A percentile compares a stretch with the other conserved stretches of the same genome.
Conservation (phyloP, 2,797 vertebrate species). For the Morus bassanus region DNA sequence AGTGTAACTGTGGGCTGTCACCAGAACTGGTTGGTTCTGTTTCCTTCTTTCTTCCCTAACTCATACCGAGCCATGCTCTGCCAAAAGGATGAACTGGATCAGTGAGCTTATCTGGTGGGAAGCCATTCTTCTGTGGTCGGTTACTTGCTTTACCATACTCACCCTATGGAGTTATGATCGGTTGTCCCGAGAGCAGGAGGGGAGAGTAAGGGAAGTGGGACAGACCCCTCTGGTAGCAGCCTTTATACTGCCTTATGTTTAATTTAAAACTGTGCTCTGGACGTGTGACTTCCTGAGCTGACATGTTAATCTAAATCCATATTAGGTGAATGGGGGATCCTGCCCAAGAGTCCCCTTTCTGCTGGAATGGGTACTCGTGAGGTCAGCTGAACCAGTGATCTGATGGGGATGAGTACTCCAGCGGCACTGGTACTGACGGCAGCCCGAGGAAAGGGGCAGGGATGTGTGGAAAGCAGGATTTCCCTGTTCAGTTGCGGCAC, state of each 20-base stretch:
- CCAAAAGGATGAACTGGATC: not conserved
- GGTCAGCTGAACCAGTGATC: not conserved
- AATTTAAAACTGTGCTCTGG: not conserved
- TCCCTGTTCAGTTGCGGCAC: not conserved
- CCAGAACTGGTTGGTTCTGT: not conserved
- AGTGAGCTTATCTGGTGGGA: not conserved
- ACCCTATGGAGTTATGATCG: rapidly evolving
- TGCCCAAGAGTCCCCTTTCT: not conserved
- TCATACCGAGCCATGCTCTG: not conserved
- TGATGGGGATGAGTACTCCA: not conserved
- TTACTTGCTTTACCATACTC: not conserved
- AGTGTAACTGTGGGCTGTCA: rapidly evolving
- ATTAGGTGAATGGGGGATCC: not conserved
- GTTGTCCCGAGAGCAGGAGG: not conserved
- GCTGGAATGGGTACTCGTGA: not conserved
- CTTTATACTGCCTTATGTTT: not conserved
- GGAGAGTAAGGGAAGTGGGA: not conserved
- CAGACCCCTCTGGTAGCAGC: not conserved
- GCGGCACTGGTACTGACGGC: not conserved
- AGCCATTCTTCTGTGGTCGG: not conserved
- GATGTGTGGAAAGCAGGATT: not conserved
- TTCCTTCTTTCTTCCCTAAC: not conserved
- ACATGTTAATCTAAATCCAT: not conserved
- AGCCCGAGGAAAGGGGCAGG: not conserved
- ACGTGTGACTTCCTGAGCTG: not conserved